Conservation (phyloP, 2,888 invertebrate species). For the Epirrhoe alternata region DNA sequence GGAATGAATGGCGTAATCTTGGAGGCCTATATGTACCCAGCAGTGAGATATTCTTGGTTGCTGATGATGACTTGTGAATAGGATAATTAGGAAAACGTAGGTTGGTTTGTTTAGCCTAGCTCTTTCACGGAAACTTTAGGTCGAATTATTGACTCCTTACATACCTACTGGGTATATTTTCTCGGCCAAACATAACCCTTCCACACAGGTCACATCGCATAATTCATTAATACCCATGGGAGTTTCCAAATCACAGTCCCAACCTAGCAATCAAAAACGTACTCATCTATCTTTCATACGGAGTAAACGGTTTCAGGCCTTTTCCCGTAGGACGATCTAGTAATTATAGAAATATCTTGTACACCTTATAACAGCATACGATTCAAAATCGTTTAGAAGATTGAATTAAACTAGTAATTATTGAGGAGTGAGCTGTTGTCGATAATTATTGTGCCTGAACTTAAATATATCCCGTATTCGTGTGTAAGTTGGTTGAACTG, state of each 20-base stretch:
- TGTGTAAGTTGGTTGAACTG: constrained; percentile 48
- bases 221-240: constrained; percentile 51
- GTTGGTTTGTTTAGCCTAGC: no score
- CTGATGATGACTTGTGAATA: no score
- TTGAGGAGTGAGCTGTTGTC: constrained; percentile 74
- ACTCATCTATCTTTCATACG: constrained; percentile 76
- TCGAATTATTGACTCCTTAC: not conserved
- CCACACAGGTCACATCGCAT: constrained; percentile 29
- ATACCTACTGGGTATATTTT: not conserved
- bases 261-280: constrained; percentile 74
- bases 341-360: constrained; percentile 58
- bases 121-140: no score
- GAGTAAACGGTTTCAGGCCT: constrained; percentile 78
- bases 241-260: constrained; percentile 72
- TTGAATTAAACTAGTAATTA: constrained; percentile 61
- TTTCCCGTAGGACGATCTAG: constrained; percentile 70
- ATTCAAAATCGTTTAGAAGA: constrained; percentile 44
- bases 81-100: no score
- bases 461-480: constrained; percentile 51
- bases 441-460: constrained; percentile 72
- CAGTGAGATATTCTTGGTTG: no score
- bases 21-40: no score
- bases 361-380: constrained; percentile 45
- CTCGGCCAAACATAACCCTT: not conserved
- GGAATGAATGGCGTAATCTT: no score